phyloP scores from a whole-genome alignment of 2,888 invertebrate genomes.

The Lycaena phlaeas region DNA sequence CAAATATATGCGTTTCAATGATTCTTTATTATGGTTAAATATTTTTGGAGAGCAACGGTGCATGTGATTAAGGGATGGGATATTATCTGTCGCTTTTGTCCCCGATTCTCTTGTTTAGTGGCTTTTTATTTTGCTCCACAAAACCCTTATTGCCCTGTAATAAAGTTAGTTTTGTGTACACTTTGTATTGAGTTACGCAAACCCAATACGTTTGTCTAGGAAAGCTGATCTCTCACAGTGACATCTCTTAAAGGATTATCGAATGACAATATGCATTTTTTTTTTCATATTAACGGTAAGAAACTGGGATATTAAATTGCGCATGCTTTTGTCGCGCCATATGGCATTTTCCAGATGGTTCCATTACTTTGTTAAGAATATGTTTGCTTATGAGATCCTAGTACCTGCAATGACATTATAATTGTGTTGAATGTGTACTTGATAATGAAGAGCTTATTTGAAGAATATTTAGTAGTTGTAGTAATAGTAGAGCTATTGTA shows the following conservation, averaged over 20 bases:
- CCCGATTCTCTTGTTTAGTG: slow-evolving; percentile 55
- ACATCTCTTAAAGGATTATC: slow-evolving; percentile 73
- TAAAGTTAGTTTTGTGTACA: slow-evolving; percentile 23
- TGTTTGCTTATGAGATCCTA: neutral
- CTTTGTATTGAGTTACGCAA: slow-evolving; percentile 68
- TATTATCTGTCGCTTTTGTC: slow-evolving; percentile 63
- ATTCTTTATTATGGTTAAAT: slow-evolving; percentile 50
- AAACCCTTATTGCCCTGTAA: slow-evolving; percentile 10
- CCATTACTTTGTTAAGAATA: slow-evolving; percentile 45
- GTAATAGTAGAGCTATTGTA: too few relatives aligned
- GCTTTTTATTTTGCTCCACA: slow-evolving; percentile 31
- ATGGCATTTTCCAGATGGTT: slow-evolving; percentile 68
- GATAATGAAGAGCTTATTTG: too few relatives aligned
- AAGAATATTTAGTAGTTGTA: too few relatives aligned
- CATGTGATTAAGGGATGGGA: slow-evolving; percentile 72
- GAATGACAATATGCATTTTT: slow-evolving; percentile 65
- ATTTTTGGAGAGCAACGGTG: slow-evolving; percentile 65
- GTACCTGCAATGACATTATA: neutral
- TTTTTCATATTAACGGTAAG: slow-evolving; percentile 44
- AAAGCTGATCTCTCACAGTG: slow-evolving; percentile 68
- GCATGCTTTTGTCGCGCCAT: slow-evolving; percentile 62
- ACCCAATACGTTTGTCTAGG: slow-evolving; percentile 61
- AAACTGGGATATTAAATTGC: slow-evolving; percentile 70
- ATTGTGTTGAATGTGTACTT: neutral
- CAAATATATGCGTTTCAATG: slow-evolving; percentile 45